Base-by-base conservation (phyloP, 2,797 vertebrate species). In the Typhlichthys eigenmanni region DNA sequence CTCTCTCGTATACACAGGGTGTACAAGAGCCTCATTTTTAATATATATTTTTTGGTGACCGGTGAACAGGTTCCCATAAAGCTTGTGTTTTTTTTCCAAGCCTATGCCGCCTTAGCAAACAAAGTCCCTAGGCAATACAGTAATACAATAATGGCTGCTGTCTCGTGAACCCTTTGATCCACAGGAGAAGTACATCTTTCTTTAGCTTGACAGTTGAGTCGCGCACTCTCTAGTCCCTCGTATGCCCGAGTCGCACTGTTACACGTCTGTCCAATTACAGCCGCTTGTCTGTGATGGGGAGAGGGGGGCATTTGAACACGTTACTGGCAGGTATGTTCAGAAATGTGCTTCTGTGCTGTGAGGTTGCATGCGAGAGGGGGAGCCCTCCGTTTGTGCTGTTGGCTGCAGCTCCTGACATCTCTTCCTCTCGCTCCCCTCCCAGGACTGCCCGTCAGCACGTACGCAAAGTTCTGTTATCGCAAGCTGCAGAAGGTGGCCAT, bases 401-500 rank as follows among this genome's bases (percentile, higher is more conserved):
- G 43, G 54, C 51, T 63, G 64, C n/a, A 9, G n/a, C 56, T 66
- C 45, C 47, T 68, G 32, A 58, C 29, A 32, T 74, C 1, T 66
- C 50, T 16, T 47, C n/a, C 8, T 50, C 29, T 64, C 50, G 16
- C 73, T 24, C 71, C 74, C 17, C 1, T 60, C 0, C 5, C 83
- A 96, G 95, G 93, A 68, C 87, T 96, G 53, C 93, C 95, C 6
- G 88, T 97, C 78, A 96, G 95, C 87, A 95, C 93, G 1, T 96
- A 96, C 0, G 93, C 95, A 66, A 95, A 93, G 61, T 97, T 95
- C 88, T 97, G 95, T 87, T 90, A 95, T 76, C 87, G 95, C 62
- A 96, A 96, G 34, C 92, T 97, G 54, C 95, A 94, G 85, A 96
- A 96, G 62, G 95, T 97, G 1, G 92, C 94, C 0, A 56, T 97